Conservation (phyloP, 2,797 vertebrate genomes). For the Zalophus californianus region DNA sequence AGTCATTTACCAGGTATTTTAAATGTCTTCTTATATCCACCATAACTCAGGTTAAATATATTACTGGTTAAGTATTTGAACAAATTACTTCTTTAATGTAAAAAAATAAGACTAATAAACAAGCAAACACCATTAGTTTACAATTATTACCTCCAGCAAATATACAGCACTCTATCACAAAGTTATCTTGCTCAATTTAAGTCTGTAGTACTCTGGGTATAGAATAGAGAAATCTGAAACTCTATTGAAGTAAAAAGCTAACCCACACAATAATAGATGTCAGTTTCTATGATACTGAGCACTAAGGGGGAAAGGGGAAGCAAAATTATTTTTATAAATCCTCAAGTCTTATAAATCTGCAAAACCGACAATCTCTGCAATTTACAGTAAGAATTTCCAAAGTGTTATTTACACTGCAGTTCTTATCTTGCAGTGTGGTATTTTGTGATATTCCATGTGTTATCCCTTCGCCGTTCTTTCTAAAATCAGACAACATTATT, state of each 20-base stretch:
- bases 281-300: neutral
- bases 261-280: neutral
- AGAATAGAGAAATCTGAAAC: conserved; percentile 25
- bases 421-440: neutral
- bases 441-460: neutral
- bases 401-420: neutral
- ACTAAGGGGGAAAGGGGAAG: neutral
- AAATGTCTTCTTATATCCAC: neutral
- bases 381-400: neutral
- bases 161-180: neutral
- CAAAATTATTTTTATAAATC: conserved; percentile 47
- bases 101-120: conserved; percentile 7
- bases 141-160: neutral
- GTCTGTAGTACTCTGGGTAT: neutral
- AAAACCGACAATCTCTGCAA: conserved; percentile 37
- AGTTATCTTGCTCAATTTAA: conserved; percentile 20
- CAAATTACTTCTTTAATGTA: conserved; percentile 31
- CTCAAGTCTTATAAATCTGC: neutral
- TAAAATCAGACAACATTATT: conserved; percentile 14
- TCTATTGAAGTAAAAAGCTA: neutral
- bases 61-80: neutral
- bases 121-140: neutral
- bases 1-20: neutral
- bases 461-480: neutral
- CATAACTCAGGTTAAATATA: neutral